Evolutionary conservation across 2,888 invertebrate species (phyloP).

Genomic region (Adelognathus sp.): DNA sequence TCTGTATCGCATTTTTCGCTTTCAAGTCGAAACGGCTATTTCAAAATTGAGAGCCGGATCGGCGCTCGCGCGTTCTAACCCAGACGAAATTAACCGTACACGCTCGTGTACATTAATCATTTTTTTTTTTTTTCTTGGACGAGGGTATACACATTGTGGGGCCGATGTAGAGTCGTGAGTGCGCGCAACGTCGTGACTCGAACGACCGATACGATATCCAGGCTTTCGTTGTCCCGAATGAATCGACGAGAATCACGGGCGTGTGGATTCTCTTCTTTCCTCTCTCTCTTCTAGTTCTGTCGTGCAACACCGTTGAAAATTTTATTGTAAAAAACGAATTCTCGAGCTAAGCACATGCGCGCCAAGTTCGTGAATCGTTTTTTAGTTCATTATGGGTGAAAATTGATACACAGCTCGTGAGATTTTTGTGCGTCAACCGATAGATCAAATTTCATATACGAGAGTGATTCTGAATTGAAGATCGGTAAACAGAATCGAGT

Average conservation of each 20-base stretch:
- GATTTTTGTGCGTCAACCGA: no score
- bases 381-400: no score
- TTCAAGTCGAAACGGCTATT: constrained; percentile 85
- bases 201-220: constrained; percentile 44
- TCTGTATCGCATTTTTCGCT: constrained; percentile 80
- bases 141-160: constrained; percentile 23
- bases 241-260: constrained; percentile 46
- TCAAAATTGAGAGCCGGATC: constrained; percentile 87
- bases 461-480: no score
- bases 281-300: not conserved
- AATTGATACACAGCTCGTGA: no score
- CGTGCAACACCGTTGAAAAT: no score
- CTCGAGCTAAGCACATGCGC: no score
- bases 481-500: no score
- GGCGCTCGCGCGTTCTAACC: constrained; percentile 80
- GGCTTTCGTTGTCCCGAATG: constrained; percentile 52
- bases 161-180: constrained; percentile 7
- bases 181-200: constrained; percentile 23
- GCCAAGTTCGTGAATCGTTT: no score
- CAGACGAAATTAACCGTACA: constrained; percentile 69
- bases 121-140: not conserved
- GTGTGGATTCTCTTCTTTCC: not conserved
- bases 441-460: no score
- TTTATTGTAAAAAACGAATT: no score
- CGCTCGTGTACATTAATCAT: not conserved